Evolutionary conservation across 2,113 vertebrate genomes (phyloP), one percentile per base, ranked within the genome.

Genomic region (Pachycephala philippinensis): DNA sequence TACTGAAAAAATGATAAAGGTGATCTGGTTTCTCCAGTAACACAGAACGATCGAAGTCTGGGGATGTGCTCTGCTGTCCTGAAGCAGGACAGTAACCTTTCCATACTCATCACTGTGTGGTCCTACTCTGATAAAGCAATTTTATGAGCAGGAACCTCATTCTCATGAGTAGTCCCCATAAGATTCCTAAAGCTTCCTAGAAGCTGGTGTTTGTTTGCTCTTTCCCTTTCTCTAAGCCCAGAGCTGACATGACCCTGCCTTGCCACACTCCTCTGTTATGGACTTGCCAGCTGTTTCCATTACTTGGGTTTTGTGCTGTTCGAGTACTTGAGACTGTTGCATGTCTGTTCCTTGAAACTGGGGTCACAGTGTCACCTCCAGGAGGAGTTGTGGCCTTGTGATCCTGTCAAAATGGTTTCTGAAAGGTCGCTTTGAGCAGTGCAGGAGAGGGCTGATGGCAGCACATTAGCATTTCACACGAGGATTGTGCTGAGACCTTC

Each of bases 31-130:
- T 88, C n/a, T 64, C 15, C 40, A 39, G 8, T 39, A 45, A 35
- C 15, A 47, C 1, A 0, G 10, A 42, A 0, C 8, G 50, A n/a
- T 37, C 7, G 5, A 57, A 57, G 18, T 21, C 14, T 63, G 30
- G 60, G 66, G 49, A 33, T 72, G 14, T 17, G 6, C 35, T 61
- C 68, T 2, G 13, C 26, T 70, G 14, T 70, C 30, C 31, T 72
- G 26, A 56, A 44, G 49, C 37, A 49, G 56, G 19, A 5, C 11
- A 71, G 16, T 66, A 64, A 56, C 15, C 21, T 40, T 77, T 61
- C 19, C 60, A 52, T n/a, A 33, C 10, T 57, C 37, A 49, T 10
- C 20, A 10, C 68, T 8, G 1, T 64, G n/a, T 54, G 27, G 1
- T 57, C 66, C 59, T 74, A 2, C 11, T 70, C 31, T 39, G 33